phyloP scores from a whole-genome alignment of 2,797 vertebrate species.

The Enteromius fasciolatus region DNA sequence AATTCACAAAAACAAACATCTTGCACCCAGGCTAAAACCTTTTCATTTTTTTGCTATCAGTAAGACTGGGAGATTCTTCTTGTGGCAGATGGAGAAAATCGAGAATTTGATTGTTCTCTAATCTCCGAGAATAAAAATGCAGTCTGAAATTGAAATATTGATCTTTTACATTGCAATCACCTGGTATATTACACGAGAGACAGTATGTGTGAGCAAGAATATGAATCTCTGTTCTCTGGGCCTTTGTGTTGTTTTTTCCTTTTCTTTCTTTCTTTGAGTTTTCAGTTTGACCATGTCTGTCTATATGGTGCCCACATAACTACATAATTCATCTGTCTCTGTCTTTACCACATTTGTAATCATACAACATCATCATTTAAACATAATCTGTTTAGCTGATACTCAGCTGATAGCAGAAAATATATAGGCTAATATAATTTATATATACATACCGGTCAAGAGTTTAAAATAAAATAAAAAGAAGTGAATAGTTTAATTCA shows the following conservation, averaged over 20 bases:
- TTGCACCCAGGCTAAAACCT: conserved; percentile 27
- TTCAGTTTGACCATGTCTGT: neutral
- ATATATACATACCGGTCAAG: neutral
- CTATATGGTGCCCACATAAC: neutral
- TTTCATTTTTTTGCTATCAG: conserved; percentile 33
- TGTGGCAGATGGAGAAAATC: conserved; percentile 37
- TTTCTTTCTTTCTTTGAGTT: neutral
- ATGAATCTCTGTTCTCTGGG: neutral
- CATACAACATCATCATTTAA: neutral
- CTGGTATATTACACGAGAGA: conserved; percentile 44
- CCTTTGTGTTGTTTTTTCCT: neutral
- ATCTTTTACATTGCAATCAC: conserved; percentile 69
- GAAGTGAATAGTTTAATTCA: neutral
- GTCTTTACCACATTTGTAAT: neutral
- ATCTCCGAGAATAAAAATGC: conserved; percentile 70
- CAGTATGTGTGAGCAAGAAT: conserved; percentile 26
- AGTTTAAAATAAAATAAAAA: neutral
- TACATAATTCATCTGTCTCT: neutral
- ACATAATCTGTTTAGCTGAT: neutral
- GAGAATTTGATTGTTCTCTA: conserved; percentile 55
- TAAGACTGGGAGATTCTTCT: conserved; percentile 13
- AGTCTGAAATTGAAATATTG: conserved; percentile 72
- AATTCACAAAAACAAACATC: conserved; percentile 48
- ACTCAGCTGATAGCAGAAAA: neutral
- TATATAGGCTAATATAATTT: neutral